Base-by-base conservation (phyloP, 2,888 invertebrate genomes). In the Serripes groenlandicus region DNA sequence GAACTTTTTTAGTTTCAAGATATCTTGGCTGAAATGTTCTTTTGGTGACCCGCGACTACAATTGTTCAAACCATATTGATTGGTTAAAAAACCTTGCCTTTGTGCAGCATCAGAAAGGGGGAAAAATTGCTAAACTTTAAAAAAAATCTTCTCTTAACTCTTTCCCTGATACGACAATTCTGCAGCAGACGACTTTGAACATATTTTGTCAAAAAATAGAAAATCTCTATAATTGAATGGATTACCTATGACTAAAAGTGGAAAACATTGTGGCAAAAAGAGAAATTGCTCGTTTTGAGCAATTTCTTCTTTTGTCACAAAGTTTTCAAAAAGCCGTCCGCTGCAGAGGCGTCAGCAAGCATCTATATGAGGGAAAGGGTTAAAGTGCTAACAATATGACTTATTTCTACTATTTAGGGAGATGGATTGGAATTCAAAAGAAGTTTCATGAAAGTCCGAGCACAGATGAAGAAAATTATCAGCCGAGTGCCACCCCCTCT, bases 351-450 rank as follows among this genome's bases (percentile, higher is more conserved):
- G 56, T 15, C n/a, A n/a, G n/a, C n/a, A n/a, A n/a, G n/a, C n/a
- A n/a, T n/a, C n/a, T n/a, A 56, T 15, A n/a, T 56, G n/a, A 56
- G 56, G 23, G 18, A 56, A 15, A 56, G n/a, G 23, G 5, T 5
- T 7, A 15, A 56, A 15, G 7, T 56, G n/a, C 18, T 9, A 7
- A 56, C n/a, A 56, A n/a, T 56, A 7, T 56, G 18, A n/a, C 9
- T 15, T 9, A n/a, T 56, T 56, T n/a, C 18, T 56, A 23, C n/a
- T 56, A 7, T 56, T 15, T 97, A 98, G 96, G 99, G 99, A 91
- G 98, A 98, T 95, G 99, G 99, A 68, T 95, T 99, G 85, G 98
- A 98, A 94, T 99, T 99, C 95, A 98, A 98, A 95, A 96, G 97
- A 83, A 96, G 96, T 91, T 99, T 97, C 95, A 95, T 97, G 32